These are phyloP conservation scores for Diaphora mendica DNA, from an alignment of 2,888 invertebrate species.

Conservation along the genomic window DNA sequence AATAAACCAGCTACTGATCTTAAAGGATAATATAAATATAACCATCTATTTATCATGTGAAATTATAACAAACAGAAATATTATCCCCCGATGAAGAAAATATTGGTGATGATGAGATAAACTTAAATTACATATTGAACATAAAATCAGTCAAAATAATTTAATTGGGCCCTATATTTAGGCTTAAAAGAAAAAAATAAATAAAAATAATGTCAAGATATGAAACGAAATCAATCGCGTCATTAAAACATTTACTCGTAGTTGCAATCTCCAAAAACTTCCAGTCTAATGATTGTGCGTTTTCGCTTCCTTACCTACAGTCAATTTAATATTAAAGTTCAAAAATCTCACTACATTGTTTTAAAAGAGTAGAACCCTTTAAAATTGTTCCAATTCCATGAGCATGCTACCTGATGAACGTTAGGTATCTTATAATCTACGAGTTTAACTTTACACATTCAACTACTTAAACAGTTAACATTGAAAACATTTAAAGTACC, in stretches of 20 bases:
- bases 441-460: not conserved
- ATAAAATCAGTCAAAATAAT: slow-evolving; percentile 11
- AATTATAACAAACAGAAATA: not conserved
- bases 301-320: slow-evolving; percentile 13
- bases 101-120: not conserved
- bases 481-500: not conserved
- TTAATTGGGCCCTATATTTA: slow-evolving; percentile 1
- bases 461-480: slow-evolving; percentile 1
- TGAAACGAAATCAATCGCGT: not conserved
- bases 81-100: not conserved
- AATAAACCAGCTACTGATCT: no score
- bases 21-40: not conserved
- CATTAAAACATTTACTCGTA: not conserved
- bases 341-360: slow-evolving; percentile 18
- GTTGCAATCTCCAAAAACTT: not conserved
- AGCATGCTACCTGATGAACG: not conserved
- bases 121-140: not conserved
- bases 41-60: not conserved
- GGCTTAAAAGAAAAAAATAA: not conserved
- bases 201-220: slow-evolving; percentile 7
- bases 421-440: not conserved
- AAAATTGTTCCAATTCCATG: slow-evolving; percentile 5
- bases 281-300: slow-evolving; percentile 18
- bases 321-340: slow-evolving; percentile 10
- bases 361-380: not conserved